Percentiles rank a stretch among this genome's conserved stretches.
Conservation (phyloP, 2,888 invertebrate species). For the Pseudococcus jackbeardsleyi region DNA sequence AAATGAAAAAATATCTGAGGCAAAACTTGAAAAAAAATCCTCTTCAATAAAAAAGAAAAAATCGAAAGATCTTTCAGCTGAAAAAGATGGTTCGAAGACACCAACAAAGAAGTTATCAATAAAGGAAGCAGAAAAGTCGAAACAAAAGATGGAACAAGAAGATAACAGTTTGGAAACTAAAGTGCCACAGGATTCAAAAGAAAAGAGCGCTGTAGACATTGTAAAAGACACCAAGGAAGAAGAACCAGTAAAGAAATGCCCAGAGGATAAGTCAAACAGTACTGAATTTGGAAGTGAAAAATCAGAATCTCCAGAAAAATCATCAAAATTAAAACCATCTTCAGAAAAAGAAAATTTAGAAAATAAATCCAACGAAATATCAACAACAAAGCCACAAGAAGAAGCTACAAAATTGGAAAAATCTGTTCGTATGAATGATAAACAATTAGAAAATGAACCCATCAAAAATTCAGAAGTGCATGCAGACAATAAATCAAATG, state of each 20-base stretch:
- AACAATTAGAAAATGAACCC: constrained; percentile 67
- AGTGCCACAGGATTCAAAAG: background rate
- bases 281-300: background rate
- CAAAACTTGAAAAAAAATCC: background rate
- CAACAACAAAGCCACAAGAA: constrained; percentile 23
- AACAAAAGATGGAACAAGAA: constrained; percentile 40
- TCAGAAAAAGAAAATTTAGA: background rate
- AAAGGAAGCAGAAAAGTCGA: constrained; percentile 59
- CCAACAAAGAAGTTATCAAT: background rate
- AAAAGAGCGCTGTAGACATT: background rate
- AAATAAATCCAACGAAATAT: constrained; percentile 65
- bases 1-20: constrained; percentile 62
- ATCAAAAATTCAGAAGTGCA: constrained; percentile 67
- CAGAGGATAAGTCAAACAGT: background rate
- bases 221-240: background rate
- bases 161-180: constrained; percentile 2
- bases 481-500: background rate
- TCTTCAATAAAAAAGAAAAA: background rate
- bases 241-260: background rate
- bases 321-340: background rate
- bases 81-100: background rate
- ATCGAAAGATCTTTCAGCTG: constrained; percentile 61
- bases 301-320: background rate
- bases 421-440: constrained; percentile 69
- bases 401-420: constrained; percentile 66